phyloP scores from a whole-genome alignment of 2,888 invertebrate genomes.

The Temnothorax unifasciatus region DNA sequence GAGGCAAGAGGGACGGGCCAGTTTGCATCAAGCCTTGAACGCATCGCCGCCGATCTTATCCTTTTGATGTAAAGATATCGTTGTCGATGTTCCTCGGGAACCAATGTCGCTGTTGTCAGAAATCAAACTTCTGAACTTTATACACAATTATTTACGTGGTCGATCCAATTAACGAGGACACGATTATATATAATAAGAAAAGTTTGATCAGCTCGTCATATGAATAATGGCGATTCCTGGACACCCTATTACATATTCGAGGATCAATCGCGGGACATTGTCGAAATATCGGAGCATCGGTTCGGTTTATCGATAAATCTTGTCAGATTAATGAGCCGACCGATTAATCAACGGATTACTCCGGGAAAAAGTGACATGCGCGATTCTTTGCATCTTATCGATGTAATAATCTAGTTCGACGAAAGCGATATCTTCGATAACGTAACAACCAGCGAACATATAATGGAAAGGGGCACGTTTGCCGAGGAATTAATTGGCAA shows the following conservation, averaged over 20 bases:
- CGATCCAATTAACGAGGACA: conserved; percentile 42
- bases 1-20: conserved; percentile 31
- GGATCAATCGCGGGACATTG: neutral
- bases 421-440: conserved; percentile 3
- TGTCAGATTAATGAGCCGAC: neutral
- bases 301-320: conserved; percentile 22
- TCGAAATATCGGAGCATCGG: conserved; percentile 10
- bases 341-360: conserved; percentile 27
- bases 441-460: neutral
- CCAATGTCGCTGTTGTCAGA: neutral
- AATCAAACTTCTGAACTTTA: conserved; percentile 5
- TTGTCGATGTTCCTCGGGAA: conserved; percentile 3
- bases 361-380: neutral
- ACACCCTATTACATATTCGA: neutral
- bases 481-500: conserved; percentile 16
- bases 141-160: conserved; percentile 7
- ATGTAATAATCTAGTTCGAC: conserved; percentile 14
- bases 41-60: conserved; percentile 63
- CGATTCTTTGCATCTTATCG: conserved; percentile 32
- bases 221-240: neutral
- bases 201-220: neutral
- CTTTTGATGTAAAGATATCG: conserved; percentile 59
- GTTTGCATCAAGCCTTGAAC: conserved; percentile 31
- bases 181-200: neutral
- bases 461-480: neutral